phyloP scores from a whole-genome alignment of 1,140 invertebrate genomes.

The Magallana ariakensis region DNA sequence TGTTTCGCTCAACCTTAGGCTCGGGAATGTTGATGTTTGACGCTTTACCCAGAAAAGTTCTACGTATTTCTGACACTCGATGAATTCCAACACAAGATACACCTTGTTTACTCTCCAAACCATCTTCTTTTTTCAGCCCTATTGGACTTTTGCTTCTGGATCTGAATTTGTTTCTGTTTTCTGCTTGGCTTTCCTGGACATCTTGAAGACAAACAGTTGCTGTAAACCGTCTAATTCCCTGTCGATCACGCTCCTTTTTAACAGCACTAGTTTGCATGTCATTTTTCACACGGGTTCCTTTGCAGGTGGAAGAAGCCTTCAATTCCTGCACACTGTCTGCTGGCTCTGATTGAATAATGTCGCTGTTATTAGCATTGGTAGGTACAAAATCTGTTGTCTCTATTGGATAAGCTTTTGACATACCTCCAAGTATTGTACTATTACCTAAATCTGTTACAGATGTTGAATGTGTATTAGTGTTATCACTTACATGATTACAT shows the following conservation, averaged over 20 bases:
- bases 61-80: constrained; percentile 54
- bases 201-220: constrained; percentile 47
- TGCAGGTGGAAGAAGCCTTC: neutral
- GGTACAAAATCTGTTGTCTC: neutral
- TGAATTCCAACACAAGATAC: constrained; percentile 23
- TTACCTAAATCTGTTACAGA: constrained; percentile 28
- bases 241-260: constrained; percentile 41
- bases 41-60: constrained; percentile 50
- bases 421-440: constrained; percentile 17
- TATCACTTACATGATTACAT: constrained; percentile 29
- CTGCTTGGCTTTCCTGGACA: constrained; percentile 29
- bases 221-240: constrained; percentile 44
- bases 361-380: neutral
- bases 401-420: neutral
- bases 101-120: constrained; percentile 48
- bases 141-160: constrained; percentile 55
- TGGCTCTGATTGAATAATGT: neutral
- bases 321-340: constrained; percentile 1
- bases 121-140: constrained; percentile 40
- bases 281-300: constrained; percentile 3
- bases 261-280: neutral
- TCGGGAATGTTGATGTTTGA: constrained; percentile 16
- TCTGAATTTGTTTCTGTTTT: constrained; percentile 42
- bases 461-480: constrained; percentile 20
- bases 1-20: neutral